Percentiles rank a stretch among this genome's conserved stretches.
These are phyloP conservation scores for Lycopodina hypogea DNA, from an alignment of 37 sponge, comb jelly and placozoan species.

Conservation along the genomic window DNA sequence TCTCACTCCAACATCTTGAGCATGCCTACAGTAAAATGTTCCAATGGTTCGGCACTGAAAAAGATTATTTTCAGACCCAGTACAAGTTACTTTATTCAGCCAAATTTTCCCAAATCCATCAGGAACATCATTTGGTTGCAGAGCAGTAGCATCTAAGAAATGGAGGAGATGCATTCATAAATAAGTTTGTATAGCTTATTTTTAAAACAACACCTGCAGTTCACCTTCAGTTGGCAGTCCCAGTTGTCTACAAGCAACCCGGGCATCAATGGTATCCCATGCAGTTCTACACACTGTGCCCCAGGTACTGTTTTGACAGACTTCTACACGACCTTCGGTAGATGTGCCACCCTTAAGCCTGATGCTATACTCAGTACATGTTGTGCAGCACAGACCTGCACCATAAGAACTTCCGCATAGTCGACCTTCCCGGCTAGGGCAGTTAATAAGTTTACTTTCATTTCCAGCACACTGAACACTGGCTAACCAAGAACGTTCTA, in stretches of 20 bases:
- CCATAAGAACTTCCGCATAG: background rate
- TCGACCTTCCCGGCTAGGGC: background rate
- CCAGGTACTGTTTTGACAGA: slow-evolving; percentile 2
- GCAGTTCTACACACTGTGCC: slow-evolving; percentile 11
- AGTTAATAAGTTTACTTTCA: slow-evolving; percentile 18
- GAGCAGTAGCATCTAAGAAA: background rate
- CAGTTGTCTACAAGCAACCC: slow-evolving; percentile 4
- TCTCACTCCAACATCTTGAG: slow-evolving; percentile 1
- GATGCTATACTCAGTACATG: background rate
- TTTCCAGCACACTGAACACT: slow-evolving; percentile 24
- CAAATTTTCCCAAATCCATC: slow-evolving; percentile 11
- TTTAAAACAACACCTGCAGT: background rate
- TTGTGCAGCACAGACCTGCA: background rate
- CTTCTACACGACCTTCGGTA: slow-evolving; percentile 1
- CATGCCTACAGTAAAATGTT: slow-evolving; percentile 2
- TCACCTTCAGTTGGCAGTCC: background rate
- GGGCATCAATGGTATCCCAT: slow-evolving; percentile 3
- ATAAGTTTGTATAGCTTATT: background rate
- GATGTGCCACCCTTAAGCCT: slow-evolving; percentile 2
- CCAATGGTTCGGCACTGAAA: slow-evolving; percentile 11
- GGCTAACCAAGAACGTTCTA: slow-evolving; percentile 7
- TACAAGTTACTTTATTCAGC: slow-evolving; percentile 17
- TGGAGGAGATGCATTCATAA: background rate
- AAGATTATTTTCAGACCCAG: slow-evolving; percentile 7
- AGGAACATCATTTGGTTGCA: background rate